A percentile compares a stretch with the other conserved stretches of the same genome.
phyloP scores from a whole-genome alignment of 2,113 vertebrate species.

The Odontesthes bonariensis region DNA sequence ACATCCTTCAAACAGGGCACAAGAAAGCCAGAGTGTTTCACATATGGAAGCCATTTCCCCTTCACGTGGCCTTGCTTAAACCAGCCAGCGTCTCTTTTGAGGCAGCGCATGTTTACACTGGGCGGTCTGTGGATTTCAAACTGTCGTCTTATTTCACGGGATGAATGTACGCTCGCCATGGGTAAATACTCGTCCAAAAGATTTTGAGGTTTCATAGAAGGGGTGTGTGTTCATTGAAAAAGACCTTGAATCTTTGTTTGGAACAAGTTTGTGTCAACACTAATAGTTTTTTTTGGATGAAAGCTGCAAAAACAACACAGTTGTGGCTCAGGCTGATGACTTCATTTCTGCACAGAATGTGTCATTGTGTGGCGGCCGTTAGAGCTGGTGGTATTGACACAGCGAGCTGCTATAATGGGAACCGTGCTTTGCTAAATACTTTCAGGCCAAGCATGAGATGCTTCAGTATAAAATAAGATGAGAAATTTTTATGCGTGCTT shows the following conservation, averaged over 20 bases:
- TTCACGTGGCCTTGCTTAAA: slow-evolving; percentile 71
- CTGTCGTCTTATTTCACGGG: slow-evolving; percentile 60
- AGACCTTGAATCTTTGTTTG: slow-evolving; percentile 66
- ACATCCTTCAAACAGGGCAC: slow-evolving; percentile 53
- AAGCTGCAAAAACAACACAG: slow-evolving; percentile 39
- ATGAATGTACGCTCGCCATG: slow-evolving; percentile 56
- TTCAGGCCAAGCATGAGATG: slow-evolving; percentile 43
- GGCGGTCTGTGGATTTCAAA: slow-evolving; percentile 70
- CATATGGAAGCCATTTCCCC: slow-evolving; percentile 84
- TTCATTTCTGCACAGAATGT: slow-evolving; percentile 50
- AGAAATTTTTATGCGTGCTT: slow-evolving; percentile 39
- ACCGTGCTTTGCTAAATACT: slow-evolving; percentile 39
- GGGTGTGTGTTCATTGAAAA: slow-evolving; percentile 37
- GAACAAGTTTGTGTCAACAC: slow-evolving; percentile 70
- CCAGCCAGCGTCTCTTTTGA: slow-evolving; percentile 69
- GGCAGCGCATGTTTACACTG: slow-evolving; percentile 69
- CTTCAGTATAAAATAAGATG: slow-evolving; percentile 12
- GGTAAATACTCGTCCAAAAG: slow-evolving; percentile 54
- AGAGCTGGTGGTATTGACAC: slow-evolving; percentile 63
- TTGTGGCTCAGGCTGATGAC: slow-evolving; percentile 55
- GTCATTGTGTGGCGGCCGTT: slow-evolving; percentile 65
- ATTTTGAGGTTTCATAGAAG: slow-evolving; percentile 47
- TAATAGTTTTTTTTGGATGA: slow-evolving; percentile 47
- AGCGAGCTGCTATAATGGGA: slow-evolving; percentile 64
- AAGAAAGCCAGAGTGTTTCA: slow-evolving; percentile 40